Conservation (phyloP, 2,888 invertebrate genomes). For the Ramazzottius varieornatus region DNA sequence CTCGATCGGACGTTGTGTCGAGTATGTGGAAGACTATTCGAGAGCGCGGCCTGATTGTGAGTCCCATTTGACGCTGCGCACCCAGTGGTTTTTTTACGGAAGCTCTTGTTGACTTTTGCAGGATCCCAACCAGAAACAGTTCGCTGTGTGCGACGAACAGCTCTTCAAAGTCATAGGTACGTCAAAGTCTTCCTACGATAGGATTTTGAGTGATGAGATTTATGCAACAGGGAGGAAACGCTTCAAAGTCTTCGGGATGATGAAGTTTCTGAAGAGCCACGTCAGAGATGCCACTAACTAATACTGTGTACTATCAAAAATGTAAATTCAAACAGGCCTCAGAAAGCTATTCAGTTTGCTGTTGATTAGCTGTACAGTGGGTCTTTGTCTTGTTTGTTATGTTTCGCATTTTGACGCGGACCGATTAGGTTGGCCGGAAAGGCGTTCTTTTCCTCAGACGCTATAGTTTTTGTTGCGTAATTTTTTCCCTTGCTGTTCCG, state of each 20-base stretch:
- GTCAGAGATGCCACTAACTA: conserved; percentile 28
- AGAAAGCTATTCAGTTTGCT: no score
- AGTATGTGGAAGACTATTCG: conserved; percentile 69
- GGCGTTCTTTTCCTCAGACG: no score
- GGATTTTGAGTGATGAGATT: no score
- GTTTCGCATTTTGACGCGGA: no score
- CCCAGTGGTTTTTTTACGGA: background rate
- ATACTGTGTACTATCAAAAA: background rate
- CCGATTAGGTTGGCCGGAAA: no score
- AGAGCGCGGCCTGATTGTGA: conserved; percentile 48
- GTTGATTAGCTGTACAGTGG: no score
- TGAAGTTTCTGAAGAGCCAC: conserved; percentile 77
- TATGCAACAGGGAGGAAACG: background rate
- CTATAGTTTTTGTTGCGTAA: no score
- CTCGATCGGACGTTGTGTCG: conserved; percentile 66
- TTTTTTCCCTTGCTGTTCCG: no score
- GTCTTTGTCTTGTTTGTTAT: no score
- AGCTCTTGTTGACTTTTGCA: conserved; percentile 15
- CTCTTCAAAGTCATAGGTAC: conserved; percentile 58
- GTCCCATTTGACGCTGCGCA: conserved; percentile 12
- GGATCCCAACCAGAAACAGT: conserved; percentile 83
- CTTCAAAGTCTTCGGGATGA: conserved; percentile 32
- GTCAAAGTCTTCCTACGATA: conserved; percentile 11
- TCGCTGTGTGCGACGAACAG: conserved; percentile 71
- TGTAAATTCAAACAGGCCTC: background rate